Conservation (phyloP, 2,797 vertebrate species). For the Pseudotriccus pelzelni region DNA sequence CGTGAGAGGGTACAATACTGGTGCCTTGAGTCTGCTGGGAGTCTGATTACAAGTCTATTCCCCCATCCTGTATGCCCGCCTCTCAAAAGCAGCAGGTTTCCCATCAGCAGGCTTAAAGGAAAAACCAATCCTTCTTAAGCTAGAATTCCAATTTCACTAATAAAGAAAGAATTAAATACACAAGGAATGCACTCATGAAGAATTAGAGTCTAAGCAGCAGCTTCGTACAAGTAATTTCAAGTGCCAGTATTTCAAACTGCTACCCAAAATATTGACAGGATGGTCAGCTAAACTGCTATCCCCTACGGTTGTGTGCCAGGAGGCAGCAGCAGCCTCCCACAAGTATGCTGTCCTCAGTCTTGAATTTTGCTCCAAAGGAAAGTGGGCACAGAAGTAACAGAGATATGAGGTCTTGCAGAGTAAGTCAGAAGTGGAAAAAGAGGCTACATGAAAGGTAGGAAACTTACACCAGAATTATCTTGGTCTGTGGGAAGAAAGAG, state of each 20-base stretch:
- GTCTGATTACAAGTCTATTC: neutral
- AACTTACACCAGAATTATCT: neutral
- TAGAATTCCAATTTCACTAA: neutral
- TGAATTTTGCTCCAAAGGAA: neutral
- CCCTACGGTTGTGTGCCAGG: neutral
- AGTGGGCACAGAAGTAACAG: neutral
- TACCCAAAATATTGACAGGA: neutral
- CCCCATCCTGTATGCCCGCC: accelerated
- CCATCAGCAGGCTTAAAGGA: neutral
- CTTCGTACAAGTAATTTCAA: neutral
- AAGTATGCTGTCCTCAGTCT: neutral
- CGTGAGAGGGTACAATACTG: neutral
- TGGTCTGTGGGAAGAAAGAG: neutral
- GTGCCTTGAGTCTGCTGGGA: neutral
- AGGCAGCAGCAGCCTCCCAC: neutral
- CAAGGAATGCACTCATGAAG: neutral
- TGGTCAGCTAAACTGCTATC: neutral
- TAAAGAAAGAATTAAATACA: neutral
- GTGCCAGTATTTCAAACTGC: neutral
- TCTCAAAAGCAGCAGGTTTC: neutral
- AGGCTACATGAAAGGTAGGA: neutral
- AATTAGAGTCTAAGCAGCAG: neutral
- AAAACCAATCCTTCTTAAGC: neutral
- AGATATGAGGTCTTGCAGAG: neutral
- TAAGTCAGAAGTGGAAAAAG: neutral